Conservation (phyloP, 2,113 vertebrate genomes). For the Oncorhynchus nerka region DNA sequence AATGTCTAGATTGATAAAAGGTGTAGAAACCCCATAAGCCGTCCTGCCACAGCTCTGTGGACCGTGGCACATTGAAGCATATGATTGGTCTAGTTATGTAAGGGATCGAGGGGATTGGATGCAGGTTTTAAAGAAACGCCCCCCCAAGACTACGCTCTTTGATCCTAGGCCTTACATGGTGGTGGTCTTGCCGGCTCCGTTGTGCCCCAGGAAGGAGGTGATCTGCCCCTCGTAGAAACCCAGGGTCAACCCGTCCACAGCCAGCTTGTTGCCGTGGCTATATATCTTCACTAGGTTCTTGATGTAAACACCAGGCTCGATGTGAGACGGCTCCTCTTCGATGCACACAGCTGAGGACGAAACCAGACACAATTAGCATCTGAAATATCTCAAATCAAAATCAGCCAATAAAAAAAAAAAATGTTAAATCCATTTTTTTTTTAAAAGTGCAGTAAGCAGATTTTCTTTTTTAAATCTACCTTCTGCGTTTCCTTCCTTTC, state of each 20-base stretch:
- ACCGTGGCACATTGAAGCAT: too few relatives aligned
- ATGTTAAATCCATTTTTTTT: too few relatives aligned
- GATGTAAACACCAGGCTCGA: constrained; percentile 92
- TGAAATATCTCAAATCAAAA: not conserved
- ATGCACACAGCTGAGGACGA: constrained; percentile 81
- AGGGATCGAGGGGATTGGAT: too few relatives aligned
- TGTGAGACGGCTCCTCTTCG: constrained; percentile 90
- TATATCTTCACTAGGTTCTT: constrained; percentile 96
- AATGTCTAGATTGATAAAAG: not conserved
- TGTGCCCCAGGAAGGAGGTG: constrained; percentile 96
- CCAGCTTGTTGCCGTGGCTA: constrained; percentile 92
- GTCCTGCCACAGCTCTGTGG: too few relatives aligned
- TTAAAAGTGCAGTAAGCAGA: too few relatives aligned
- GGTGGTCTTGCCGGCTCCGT: constrained; percentile 97
- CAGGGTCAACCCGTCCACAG: constrained; percentile 89
- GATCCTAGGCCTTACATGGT: constrained; percentile 85
- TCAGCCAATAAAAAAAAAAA: too few relatives aligned
- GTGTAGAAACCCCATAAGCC: too few relatives aligned
- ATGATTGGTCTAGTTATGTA: too few relatives aligned
- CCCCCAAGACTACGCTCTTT: too few relatives aligned
- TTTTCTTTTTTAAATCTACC: constrained; percentile 64
- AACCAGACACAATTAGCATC: not conserved
- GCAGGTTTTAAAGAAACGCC: too few relatives aligned
- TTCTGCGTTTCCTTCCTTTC: constrained; percentile 77
- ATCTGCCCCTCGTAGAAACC: constrained; percentile 98